phyloP scores from a whole-genome alignment of 2,888 invertebrate genomes.

The Micoletzkya japonica region DNA sequence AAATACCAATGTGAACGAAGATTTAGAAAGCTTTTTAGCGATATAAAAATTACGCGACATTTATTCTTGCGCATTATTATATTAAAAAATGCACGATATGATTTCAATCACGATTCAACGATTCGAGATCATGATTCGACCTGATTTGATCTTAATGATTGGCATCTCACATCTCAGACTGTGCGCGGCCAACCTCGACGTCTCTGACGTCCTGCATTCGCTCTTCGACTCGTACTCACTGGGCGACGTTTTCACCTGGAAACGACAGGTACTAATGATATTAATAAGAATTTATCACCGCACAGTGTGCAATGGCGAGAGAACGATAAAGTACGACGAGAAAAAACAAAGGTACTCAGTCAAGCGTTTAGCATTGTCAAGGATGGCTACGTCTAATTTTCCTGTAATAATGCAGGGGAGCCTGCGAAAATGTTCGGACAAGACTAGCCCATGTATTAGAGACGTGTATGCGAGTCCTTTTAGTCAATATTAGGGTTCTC shows the following conservation, averaged over 20 bases:
- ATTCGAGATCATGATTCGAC: background rate
- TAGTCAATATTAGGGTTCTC: too few relatives aligned
- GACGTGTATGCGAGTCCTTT: too few relatives aligned
- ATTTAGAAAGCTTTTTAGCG: too few relatives aligned
- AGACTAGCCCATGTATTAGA: too few relatives aligned
- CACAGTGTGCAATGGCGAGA: too few relatives aligned
- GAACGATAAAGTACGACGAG: background rate
- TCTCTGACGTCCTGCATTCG: conserved; percentile 36
- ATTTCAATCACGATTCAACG: background rate
- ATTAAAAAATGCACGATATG: background rate
- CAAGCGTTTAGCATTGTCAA: background rate
- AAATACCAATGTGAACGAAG: too few relatives aligned
- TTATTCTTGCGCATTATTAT: too few relatives aligned
- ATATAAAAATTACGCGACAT: too few relatives aligned
- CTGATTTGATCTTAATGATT: background rate
- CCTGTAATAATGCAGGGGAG: too few relatives aligned
- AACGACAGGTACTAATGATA: conserved; percentile 1
- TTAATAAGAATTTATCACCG: too few relatives aligned
- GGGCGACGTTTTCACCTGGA: conserved; percentile 36
- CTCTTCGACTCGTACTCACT: conserved; percentile 42
- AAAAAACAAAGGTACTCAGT: background rate
- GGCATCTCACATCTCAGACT: conserved; percentile 40
- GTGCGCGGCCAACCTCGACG: conserved; percentile 44
- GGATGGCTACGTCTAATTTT: too few relatives aligned
- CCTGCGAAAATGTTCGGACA: too few relatives aligned